Conservation (phyloP, 2,113 vertebrate species). For the Tauraco erythrolophus region DNA sequence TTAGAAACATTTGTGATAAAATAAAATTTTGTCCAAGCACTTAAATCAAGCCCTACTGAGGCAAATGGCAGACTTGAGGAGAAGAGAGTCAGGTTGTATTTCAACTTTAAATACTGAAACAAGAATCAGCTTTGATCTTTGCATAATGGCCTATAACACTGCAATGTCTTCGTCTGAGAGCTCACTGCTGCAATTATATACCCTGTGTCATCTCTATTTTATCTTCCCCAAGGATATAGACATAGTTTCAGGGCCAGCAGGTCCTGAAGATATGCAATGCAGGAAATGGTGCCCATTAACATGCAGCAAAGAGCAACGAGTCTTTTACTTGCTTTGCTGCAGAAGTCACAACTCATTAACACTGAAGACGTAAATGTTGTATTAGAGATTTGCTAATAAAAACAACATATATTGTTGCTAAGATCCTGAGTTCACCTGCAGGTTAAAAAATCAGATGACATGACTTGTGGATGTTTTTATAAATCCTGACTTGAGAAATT, state of each 20-base stretch:
- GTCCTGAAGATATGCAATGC: background rate
- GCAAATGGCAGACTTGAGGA: background rate
- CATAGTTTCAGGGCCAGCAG: background rate
- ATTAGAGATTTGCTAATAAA: background rate
- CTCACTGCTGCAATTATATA: background rate
- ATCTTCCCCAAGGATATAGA: background rate
- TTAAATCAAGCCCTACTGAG: background rate
- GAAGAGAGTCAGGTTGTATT: background rate
- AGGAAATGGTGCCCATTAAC: slow-evolving; percentile 29
- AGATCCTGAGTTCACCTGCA: background rate
- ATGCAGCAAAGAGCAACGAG: background rate
- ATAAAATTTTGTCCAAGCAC: background rate
- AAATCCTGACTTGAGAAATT: slow-evolving; percentile 14
- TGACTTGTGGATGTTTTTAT: background rate
- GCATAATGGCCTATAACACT: background rate
- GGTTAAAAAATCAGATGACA: slow-evolving; percentile 27
- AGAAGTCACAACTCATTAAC: slow-evolving; percentile 26
- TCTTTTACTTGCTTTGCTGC: background rate
- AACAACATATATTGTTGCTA: background rate
- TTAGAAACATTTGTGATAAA: background rate
- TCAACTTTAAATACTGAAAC: slow-evolving; percentile 27
- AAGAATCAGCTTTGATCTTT: background rate
- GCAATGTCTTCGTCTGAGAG: background rate
- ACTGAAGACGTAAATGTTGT: background rate
- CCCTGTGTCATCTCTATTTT: background rate